Percentiles rank a stretch among this genome's conserved stretches.
Conservation (phyloP, 2,888 invertebrate species). For the Celastrina argiolus region DNA sequence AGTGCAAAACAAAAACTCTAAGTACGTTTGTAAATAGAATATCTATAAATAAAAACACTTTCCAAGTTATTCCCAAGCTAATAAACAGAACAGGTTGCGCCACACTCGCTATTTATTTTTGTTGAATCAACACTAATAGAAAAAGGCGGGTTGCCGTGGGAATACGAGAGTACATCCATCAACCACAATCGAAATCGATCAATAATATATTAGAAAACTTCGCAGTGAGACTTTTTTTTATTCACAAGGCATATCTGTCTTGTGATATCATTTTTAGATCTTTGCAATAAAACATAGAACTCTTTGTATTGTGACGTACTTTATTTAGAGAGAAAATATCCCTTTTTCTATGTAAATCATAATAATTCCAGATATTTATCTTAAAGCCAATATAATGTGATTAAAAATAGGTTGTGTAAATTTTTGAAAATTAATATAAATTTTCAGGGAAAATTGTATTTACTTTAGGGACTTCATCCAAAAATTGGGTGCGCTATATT, state of each 20-base stretch:
- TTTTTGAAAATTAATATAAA: no score
- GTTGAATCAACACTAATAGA: constrained; percentile 11
- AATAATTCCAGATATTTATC: no score
- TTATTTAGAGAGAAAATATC: no score
- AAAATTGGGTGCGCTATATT: no score
- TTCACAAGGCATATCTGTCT: neutral
- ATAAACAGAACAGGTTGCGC: constrained; percentile 14
- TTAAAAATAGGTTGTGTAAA: no score
- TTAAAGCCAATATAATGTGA: no score
- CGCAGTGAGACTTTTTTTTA: neutral
- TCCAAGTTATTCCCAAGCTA: constrained; percentile 11
- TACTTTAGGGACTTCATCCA: no score
- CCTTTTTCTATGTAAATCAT: no score
- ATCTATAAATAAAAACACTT: constrained; percentile 19
- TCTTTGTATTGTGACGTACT: no score
- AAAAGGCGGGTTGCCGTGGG: constrained; percentile 14
- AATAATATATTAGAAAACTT: neutral
- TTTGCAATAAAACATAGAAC: neutral
- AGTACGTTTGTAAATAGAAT: constrained; percentile 8
- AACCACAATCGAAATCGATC: constrained; percentile 11
- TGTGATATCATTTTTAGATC: constrained; percentile 2
- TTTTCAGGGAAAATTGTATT: no score
- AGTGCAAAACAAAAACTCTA: neutral
- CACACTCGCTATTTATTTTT: constrained; percentile 8
- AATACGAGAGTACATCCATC: constrained; percentile 5